Evolutionary conservation across 2,888 invertebrate species (phyloP), one percentile per base, ranked within the genome.

Genomic region (Ophion ellenae): DNA sequence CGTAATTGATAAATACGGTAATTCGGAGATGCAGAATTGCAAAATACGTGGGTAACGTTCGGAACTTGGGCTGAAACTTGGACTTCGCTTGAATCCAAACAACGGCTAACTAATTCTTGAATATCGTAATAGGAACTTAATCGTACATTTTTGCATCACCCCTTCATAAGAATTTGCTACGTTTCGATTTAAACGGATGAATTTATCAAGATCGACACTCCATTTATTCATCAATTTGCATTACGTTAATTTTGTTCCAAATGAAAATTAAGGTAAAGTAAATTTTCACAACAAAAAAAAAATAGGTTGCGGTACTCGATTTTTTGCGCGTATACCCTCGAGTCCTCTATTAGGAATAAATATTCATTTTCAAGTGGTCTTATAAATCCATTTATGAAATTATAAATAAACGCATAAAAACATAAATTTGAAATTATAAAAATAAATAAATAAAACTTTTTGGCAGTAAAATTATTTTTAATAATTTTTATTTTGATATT

Each of bases 41-140:
- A 78, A 64, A 57, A 20, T 59, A n/a, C 10, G 7, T 32, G 67
- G 66, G 53, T 77, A 36, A 67, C 57, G 63, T 24, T 69, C 32
- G 32, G 32, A 32, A 32, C 32, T 85, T 32, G 86, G 87, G 87
- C 88, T 88, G 88, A 87, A 84, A 81, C 86, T 79, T 79, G 84
- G 74, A 87, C 86, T 88, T 87, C 83, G 84, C 85, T 89, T 82
- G 82, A 89, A 90, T 90, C 87, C 89, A 84, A 87, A 88, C 76
- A 88, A 89, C 86, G 87, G 88, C 86, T 90, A 90, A 91, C 88
- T 90, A 90, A 92, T 90, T 90, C 82, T 90, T 88, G 85, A 89
- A 90, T 88, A 91, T 90, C 85, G 82, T 89, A 92, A 92, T 92
- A 92, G 92, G 91, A 92, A 92, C 92, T 92, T 89, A 90, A 91